These are phyloP conservation scores for Trichonephila clavata DNA, from an alignment of 1,140 invertebrate species.

Conservation along the genomic window DNA sequence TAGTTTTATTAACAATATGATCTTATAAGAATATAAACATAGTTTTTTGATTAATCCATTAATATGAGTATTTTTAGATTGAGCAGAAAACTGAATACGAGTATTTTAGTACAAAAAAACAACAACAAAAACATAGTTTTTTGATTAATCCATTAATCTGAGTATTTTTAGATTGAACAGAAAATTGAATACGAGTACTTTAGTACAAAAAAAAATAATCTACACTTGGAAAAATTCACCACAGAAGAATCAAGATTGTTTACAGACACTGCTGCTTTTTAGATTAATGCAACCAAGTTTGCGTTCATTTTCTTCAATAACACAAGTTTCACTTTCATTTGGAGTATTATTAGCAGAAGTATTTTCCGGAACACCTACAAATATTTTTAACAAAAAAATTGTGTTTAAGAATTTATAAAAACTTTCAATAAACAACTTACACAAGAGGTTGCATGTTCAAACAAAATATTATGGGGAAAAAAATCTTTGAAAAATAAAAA, in stretches of 20 bases:
- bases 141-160: neutral
- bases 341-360: neutral
- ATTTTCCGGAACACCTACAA: conserved; percentile 32
- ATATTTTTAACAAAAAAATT: neutral
- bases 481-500: too few species aligned
- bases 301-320: conserved; percentile 20
- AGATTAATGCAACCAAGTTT: conserved; percentile 35
- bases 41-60: neutral
- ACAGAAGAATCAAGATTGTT: conserved; percentile 38
- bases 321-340: conserved; percentile 33
- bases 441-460: too few species aligned
- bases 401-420: neutral
- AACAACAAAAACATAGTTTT: too few species aligned
- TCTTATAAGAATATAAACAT: neutral
- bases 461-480: too few species aligned
- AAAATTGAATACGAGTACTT: too few species aligned
- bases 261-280: conserved; percentile 10
- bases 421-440: neutral
- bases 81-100: too few species aligned
- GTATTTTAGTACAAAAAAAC: too few species aligned
- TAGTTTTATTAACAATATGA: neutral
- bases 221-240: neutral
- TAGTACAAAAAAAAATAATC: too few species aligned
- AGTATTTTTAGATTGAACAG: neutral
- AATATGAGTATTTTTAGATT: neutral